Evolutionary conservation across 1,140 invertebrate genomes (phyloP), one percentile per base, ranked within the genome.

Genomic region (Ips nitidus): DNA sequence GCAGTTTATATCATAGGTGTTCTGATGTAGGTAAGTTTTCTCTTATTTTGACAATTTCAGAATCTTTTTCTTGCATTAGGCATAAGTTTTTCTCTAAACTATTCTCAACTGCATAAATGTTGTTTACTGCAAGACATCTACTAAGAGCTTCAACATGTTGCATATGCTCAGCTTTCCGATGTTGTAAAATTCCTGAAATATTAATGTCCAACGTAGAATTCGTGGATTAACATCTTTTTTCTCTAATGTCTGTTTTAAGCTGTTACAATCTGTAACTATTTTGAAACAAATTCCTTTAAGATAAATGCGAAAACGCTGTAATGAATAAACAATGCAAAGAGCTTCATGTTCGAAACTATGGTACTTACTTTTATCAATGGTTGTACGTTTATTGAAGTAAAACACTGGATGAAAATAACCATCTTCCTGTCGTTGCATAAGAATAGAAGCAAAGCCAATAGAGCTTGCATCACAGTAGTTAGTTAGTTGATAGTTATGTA

Each of bases 401-500:
- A 67, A 67, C 1, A 67, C 45, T 7, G 65, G 65, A 5, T 67
- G 40, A 59, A 67, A 67, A 3, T 43, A 36, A 3, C 56, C 56
- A 67, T 67, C 56, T 43, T 57, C n/a, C 43, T 70, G 68, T 42
- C 43, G 65, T 40, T 70, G 68, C 52, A 70, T 55, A 45, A 70
- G 43, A 41, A 70, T 45, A 8, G 63, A 41, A 41, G 43, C 70
- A 68, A 64, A 65, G 2, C 66, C 66, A n/a, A 37, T 7, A 3
- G 45, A 50, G 41, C 60, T 64, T 1, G 67, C 67, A n/a, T n/a
- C n/a, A n/a, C n/a, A n/a, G n/a, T n/a, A n/a, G n/a, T n/a, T n/a
- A n/a, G n/a, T n/a, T n/a, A n/a, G n/a, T n/a, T n/a, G n/a, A n/a
- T n/a, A n/a, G n/a, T n/a, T n/a, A n/a, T n/a, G n/a, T n/a, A n/a